phyloP scores from a whole-genome alignment of 2,888 invertebrate species.

The Conus canariensis region DNA sequence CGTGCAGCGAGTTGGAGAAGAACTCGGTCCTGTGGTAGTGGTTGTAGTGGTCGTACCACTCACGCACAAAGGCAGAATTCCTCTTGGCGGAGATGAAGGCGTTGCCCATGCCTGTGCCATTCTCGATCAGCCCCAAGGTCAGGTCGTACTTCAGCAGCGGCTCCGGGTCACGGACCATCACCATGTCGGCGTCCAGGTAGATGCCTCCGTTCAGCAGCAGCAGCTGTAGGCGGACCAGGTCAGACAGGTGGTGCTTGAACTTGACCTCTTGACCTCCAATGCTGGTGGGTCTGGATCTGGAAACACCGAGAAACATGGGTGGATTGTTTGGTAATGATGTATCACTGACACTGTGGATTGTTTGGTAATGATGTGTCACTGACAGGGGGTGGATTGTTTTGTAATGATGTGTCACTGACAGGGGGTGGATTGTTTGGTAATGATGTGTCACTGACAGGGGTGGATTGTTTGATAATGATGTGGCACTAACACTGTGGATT shows the following conservation, averaged over 20 bases:
- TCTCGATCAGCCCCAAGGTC: conserved; percentile 51
- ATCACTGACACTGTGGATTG: no score
- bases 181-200: conserved; percentile 55
- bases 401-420: no score
- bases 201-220: conserved; percentile 56
- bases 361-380: no score
- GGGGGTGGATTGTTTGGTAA: no score
- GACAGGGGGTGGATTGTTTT: not conserved
- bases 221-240: conserved; percentile 52
- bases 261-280: conserved; percentile 24
- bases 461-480: no score
- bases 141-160: conserved; percentile 48
- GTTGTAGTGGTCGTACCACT: conserved; percentile 53
- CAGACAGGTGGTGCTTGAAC: conserved; percentile 47
- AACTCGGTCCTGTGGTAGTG: conserved; percentile 43
- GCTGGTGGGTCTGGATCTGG: conserved; percentile 15
- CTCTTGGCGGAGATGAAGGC: conserved; percentile 50
- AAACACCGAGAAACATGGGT: not conserved
- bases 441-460: no score
- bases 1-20: conserved; percentile 50
- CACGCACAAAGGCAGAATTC: conserved; percentile 46
- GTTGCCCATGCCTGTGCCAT: conserved; percentile 55
- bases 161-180: conserved; percentile 48
- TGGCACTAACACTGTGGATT: no score
- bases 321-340: not conserved